phyloP scores from a whole-genome alignment of 1,140 invertebrate genomes.

The Magallana angulata region DNA sequence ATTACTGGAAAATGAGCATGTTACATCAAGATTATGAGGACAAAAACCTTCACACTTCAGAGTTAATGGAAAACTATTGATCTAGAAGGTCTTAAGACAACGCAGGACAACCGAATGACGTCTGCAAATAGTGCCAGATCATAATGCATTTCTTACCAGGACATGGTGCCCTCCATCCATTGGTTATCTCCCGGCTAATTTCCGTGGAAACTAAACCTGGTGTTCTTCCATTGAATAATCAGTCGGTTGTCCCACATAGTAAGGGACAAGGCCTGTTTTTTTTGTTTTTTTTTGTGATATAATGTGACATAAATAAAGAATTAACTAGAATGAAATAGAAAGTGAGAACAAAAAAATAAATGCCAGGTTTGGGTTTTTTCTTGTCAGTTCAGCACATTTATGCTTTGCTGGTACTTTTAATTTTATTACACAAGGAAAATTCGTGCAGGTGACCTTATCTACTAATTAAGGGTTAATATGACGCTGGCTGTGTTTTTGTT shows the following conservation, averaged over 20 bases:
- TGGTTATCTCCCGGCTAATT: not conserved
- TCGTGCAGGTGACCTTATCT: not conserved
- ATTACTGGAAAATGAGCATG: conserved; percentile 16
- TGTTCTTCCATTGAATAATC: not conserved
- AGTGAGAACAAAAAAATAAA: not conserved
- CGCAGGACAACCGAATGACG: not conserved
- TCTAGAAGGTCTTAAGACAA: not conserved
- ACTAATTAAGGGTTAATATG: not conserved
- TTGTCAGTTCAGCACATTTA: not conserved
- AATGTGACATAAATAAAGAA: not conserved
- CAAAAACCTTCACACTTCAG: not conserved
- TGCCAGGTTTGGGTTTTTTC: not conserved
- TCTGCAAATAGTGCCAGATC: not conserved
- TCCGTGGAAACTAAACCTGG: not conserved
- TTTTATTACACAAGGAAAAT: not conserved
- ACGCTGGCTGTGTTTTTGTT: not conserved
- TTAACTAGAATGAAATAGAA: not conserved
- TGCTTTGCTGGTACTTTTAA: not conserved
- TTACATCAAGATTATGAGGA: not conserved
- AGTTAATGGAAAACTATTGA: not conserved
- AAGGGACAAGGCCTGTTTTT: not conserved
- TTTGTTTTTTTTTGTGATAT: not conserved
- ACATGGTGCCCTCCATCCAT: not conserved
- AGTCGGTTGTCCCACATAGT: not conserved
- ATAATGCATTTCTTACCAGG: conserved; percentile 2